Percentiles rank a stretch among this genome's conserved stretches.
These are phyloP conservation scores for Allygus modestus DNA, from an alignment of 2,888 invertebrate genomes.

Conservation along the genomic window DNA sequence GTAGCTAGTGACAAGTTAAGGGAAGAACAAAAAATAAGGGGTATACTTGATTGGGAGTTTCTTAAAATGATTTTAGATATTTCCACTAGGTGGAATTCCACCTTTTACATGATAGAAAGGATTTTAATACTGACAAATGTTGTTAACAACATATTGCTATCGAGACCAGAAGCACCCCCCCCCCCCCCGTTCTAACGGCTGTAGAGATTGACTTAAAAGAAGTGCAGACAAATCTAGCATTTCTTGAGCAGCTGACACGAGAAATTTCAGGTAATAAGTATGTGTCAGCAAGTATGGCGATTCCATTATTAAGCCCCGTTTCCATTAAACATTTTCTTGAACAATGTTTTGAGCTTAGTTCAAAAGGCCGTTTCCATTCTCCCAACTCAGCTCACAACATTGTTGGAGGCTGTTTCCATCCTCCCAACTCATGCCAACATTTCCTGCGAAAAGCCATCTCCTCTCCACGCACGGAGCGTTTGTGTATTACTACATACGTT, in stretches of 20 bases:
- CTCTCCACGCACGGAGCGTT: no score
- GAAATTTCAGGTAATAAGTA: constrained; percentile 45
- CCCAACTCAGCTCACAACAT: no score
- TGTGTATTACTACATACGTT: no score
- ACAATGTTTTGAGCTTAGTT: no score
- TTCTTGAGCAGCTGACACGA: constrained; percentile 14
- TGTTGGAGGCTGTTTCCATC: no score
- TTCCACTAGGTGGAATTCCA: no score
- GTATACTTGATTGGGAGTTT: constrained; percentile 29
- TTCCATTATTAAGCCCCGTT: no score
- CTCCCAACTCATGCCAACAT: no score
- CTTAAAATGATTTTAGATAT: constrained; percentile 36
- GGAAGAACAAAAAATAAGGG: constrained; percentile 28
- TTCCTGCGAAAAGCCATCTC: no score
- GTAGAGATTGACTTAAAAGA: background rate
- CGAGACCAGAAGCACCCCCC: constrained; percentile 38
- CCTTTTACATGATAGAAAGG: no score
- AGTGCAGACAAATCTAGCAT: background rate
- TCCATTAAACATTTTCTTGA: no score
- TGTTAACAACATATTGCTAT: constrained; percentile 27
- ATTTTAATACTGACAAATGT: background rate
- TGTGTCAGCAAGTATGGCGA: constrained; percentile 20
- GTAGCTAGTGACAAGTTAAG: constrained; percentile 30
- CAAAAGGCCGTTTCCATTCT: no score
- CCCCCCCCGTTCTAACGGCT: constrained; percentile 24